phyloP scores from a whole-genome alignment of 1,140 invertebrate species.

The Drosophila orena region DNA sequence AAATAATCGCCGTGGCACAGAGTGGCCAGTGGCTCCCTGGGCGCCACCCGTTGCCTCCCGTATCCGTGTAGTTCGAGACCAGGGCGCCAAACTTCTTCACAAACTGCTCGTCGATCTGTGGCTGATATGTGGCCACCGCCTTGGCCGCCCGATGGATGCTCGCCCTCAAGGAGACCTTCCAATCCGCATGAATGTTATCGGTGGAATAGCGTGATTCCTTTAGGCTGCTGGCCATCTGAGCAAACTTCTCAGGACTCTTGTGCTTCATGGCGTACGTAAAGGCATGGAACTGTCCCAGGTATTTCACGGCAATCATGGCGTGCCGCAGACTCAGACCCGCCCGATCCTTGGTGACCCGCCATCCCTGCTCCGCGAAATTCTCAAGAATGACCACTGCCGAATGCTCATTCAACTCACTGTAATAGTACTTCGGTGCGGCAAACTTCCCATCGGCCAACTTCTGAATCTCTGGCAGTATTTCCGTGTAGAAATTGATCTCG shows the following conservation, averaged over 20 bases:
- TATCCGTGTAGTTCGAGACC: constrained; percentile 36
- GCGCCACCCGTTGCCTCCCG: constrained; percentile 53
- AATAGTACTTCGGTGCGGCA: constrained; percentile 65
- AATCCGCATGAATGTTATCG: constrained; percentile 16
- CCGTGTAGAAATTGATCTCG: constrained; percentile 67
- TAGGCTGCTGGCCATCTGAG: constrained; percentile 35
- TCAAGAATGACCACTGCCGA: constrained; percentile 57
- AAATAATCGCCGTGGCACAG: constrained; percentile 81
- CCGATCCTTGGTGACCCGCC: constrained; percentile 62
- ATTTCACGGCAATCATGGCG: constrained; percentile 61
- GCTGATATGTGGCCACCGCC: constrained; percentile 41
- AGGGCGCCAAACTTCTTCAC: constrained; percentile 38
- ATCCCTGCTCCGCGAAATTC: constrained; percentile 64
- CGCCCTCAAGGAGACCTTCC: constrained; percentile 19
- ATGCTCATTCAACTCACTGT: constrained; percentile 50
- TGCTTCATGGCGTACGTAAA: constrained; percentile 68
- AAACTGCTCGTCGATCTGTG: constrained; percentile 61
- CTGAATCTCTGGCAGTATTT: constrained; percentile 64
- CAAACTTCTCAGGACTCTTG: constrained; percentile 47
- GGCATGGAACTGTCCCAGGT: constrained; percentile 75
- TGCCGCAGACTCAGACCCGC: constrained; percentile 50
- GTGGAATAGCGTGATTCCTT: constrained; percentile 61
- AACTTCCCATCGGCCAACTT: constrained; percentile 34
- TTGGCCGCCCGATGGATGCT: constrained; percentile 27
- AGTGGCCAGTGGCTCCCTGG: constrained; percentile 67